Percentiles rank a stretch among this genome's conserved stretches.
Conservation (phyloP, 2,113 vertebrate genomes). For the Labeo catla region DNA sequence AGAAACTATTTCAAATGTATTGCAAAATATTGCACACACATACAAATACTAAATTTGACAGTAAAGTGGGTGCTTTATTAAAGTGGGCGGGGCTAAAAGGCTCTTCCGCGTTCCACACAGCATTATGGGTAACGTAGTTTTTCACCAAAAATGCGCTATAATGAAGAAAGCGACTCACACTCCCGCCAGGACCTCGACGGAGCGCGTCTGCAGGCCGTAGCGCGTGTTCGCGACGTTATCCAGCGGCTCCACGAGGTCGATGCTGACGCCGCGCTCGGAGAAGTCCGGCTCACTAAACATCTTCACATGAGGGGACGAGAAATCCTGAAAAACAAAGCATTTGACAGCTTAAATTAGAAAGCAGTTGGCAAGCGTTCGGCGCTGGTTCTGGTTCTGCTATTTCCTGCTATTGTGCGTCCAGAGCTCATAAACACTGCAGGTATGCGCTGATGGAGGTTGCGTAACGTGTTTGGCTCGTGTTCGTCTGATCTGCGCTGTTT, state of each 20-base stretch:
- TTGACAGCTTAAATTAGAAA: not conserved
- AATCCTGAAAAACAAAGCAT: slow-evolving; percentile 76
- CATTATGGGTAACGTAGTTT: not conserved
- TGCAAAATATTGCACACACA: too few species aligned
- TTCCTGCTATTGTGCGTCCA: slow-evolving; percentile 13
- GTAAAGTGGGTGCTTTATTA: not conserved
- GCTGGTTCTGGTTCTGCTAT: not conserved
- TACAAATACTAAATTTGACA: too few species aligned
- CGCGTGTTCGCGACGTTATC: slow-evolving; percentile 84
- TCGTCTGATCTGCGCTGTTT: not conserved
- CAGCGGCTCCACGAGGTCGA: slow-evolving; percentile 85
- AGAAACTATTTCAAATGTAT: too few species aligned
- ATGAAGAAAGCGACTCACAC: slow-evolving; percentile 81
- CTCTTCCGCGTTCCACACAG: not conserved
- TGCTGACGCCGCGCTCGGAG: slow-evolving; percentile 79
- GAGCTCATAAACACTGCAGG: not conserved
- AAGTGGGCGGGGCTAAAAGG: not conserved
- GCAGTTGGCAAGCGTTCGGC: not conserved
- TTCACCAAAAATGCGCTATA: not conserved
- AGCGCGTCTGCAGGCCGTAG: slow-evolving; percentile 85
- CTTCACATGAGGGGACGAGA: slow-evolving; percentile 84
- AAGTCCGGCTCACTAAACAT: slow-evolving; percentile 90
- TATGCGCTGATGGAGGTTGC: not conserved
- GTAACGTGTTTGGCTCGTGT: not conserved
- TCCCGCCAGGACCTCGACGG: slow-evolving; percentile 85